These are phyloP conservation scores for Leptura quadrifasciata DNA, from an alignment of 2,888 invertebrate genomes.

Conservation along the genomic window DNA sequence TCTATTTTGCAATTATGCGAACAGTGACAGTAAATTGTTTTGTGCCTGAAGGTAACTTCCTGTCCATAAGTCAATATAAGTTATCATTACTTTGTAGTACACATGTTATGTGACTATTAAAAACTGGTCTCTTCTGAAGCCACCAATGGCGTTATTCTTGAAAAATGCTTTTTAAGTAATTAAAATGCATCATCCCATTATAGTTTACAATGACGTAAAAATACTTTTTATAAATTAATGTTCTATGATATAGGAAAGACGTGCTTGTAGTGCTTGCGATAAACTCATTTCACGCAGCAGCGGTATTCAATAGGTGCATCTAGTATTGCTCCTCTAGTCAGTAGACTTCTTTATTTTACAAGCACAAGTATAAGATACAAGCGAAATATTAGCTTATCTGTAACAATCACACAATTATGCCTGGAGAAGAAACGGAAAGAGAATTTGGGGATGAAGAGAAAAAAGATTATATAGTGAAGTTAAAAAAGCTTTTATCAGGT, in stretches of 20 bases:
- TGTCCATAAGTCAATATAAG: not conserved
- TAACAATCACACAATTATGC: not conserved
- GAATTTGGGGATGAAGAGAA: constrained; percentile 43
- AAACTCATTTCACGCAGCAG: not conserved
- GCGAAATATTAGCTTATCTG: not conserved
- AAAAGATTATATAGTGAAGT: constrained; percentile 41
- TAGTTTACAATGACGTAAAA: constrained; percentile 1
- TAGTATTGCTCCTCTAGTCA: not conserved
- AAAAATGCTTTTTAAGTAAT: not conserved
- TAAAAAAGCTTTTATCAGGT: constrained; percentile 55
- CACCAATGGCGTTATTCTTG: not conserved
- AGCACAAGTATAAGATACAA: not conserved
- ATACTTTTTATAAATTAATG: not conserved
- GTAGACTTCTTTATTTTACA: not conserved
- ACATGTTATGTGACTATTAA: not conserved
- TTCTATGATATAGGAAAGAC: not conserved
- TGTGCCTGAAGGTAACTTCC: not conserved
- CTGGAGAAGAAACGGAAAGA: constrained; percentile 23
- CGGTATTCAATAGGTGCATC: not conserved
- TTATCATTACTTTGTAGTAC: not conserved
- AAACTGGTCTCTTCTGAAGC: not conserved
- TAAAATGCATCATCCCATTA: not conserved
- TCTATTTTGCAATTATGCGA: not conserved
- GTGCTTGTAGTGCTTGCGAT: not conserved
- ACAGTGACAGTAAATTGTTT: not conserved